Evolutionary conservation across 2,113 vertebrate genomes (phyloP), one percentile per base, ranked within the genome.

Genomic region (Mixornis gularis): DNA sequence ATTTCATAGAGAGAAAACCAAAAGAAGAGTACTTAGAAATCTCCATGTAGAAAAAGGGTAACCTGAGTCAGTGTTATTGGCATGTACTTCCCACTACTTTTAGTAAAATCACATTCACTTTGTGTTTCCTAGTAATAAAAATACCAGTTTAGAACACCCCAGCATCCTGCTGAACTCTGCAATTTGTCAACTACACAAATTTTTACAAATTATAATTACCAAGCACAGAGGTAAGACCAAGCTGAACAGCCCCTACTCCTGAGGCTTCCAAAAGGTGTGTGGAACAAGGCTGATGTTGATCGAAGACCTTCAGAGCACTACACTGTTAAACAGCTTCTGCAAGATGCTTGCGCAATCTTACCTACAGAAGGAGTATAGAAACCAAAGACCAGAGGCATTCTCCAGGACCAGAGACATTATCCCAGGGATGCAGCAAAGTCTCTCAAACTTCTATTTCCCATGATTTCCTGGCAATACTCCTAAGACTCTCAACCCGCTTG

Each of bases 31-130:
- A 80, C 18, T 25, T 55, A 48, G n/a, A 77, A 26, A 85, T 59
- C 9, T 70, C 40, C 60, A 44, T 6, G 13, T 26, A 71, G 22
- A 66, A 78, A 68, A 85, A 81, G 6, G 3, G 18, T 44, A 72
- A 43, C 7, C 9, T 0, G 0, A 68, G 26, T 27, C 40, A 90
- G n/a, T 6, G 1, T 63, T 71, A 62, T 11, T 59, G 20, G 46
- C 18, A 65, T 13, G 3, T 30, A 20, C 17, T 82, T 90, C 27
- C 26, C 29, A 40, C 21, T 64, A 30, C 15, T 59, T 36, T 20
- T 43, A 53, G 60, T n/a, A 80, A 70, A 85, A 71, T 44, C 12
- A 62, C 6, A 7, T 43, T 80, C 13, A 58, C 29, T 76, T 70
- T 27, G 13, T 34, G 8, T 55, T 74, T 83, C 32, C 20, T 17